Base-by-base conservation (phyloP, 2,113 vertebrate genomes). In the Poicephalus meyeri region DNA sequence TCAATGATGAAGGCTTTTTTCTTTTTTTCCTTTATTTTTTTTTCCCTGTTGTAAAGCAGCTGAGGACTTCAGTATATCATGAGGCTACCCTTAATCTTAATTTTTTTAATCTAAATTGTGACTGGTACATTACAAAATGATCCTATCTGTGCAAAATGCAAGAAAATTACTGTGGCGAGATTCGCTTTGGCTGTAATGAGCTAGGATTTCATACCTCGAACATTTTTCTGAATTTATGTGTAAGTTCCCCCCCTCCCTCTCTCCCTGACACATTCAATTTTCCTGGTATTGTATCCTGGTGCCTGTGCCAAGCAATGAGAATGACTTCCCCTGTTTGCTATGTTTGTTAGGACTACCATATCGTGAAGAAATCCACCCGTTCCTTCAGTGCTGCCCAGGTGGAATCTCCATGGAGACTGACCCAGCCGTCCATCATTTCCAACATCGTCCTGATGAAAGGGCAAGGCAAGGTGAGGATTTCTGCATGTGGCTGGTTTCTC, bases 361-460 rank as follows among this genome's bases (percentile, higher is more conserved):
- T 99, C 0, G 98, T 99, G 95, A 99, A 99, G 98, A 99, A 99
- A 97, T 99, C 99, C 4, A 98, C 99, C 4, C 99, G 99, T 80
- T 99, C 99, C 55, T 98, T 99, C 76, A 99, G 99, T 96, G 98
- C 99, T 2, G 98, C 99, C 93, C 99, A 99, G 95, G 99, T 99
- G 97, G 99, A 99, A 83, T 99, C 99, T 70, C 99, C 99, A 47
- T 99, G 99, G 99, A 98, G 99, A 97, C 98, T 99, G 88, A 99
- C 99, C 11, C 99, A 99, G 94, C 99, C 99, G 0, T 99, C 99
- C 17, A 99, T 99, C 96, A 99, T 99, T 97, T 99, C 99, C 82
- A 99, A 99, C 88, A 99, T 99, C 0, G 99, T 99, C 81, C 97
- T 99, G 92, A 99, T 99, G 99, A 99, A 99, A 98, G 99, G 99